These are phyloP conservation scores for Amiota mariae DNA, from an alignment of 2,888 invertebrate genomes.

Conservation along the genomic window DNA sequence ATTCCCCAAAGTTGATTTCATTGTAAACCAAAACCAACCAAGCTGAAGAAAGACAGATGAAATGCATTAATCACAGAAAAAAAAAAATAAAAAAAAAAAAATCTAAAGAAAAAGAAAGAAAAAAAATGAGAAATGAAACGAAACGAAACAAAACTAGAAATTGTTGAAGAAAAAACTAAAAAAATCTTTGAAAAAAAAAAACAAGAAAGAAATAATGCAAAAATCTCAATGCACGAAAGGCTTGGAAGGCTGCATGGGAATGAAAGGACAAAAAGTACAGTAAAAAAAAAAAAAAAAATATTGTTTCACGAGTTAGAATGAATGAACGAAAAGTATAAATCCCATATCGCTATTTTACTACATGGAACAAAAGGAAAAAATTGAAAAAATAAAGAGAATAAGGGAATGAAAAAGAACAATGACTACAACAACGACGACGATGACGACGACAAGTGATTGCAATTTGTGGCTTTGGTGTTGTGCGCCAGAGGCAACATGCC, in stretches of 20 bases:
- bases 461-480: constrained; percentile 26
- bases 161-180: no score
- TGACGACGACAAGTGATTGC: constrained; percentile 27
- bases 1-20: constrained; percentile 19
- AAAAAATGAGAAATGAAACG: no score
- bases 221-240: no score
- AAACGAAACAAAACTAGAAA: no score
- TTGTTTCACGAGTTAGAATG: background rate
- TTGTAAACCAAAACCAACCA: constrained; percentile 17
- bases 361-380: background rate
- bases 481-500: constrained; percentile 7
- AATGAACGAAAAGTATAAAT: constrained; percentile 22
- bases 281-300: no score
- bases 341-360: constrained; percentile 22
- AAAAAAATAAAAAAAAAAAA: background rate
- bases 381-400: background rate
- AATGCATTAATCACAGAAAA: constrained; percentile 27
- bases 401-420: background rate
- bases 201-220: background rate
- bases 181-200: background rate
- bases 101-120: background rate
- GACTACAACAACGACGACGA: constrained; percentile 3
- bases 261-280: background rate
- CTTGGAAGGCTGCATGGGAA: no score
- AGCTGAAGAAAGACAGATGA: constrained; percentile 27